A percentile compares a stretch with the other conserved stretches of the same genome.
phyloP scores from a whole-genome alignment of 2,797 vertebrate genomes.

The Tenualosa ilisha region DNA sequence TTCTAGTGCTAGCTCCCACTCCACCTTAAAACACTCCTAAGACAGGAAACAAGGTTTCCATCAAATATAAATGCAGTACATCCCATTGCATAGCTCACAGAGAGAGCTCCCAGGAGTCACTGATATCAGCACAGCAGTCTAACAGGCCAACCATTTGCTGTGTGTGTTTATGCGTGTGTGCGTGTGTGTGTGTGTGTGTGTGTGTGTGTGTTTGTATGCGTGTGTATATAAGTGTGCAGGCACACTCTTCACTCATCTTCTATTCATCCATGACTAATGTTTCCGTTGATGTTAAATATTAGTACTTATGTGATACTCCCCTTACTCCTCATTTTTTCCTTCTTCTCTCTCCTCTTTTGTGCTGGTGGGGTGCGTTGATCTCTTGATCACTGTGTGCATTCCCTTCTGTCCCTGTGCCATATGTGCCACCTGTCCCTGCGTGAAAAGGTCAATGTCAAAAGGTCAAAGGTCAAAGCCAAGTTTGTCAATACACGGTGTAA shows the following conservation, averaged over 20 bases:
- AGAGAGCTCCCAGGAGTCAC: neutral
- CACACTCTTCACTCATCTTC: neutral
- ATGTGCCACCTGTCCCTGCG: conserved; percentile 43
- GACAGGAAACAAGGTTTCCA: neutral
- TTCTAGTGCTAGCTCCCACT: neutral
- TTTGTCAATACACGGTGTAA: conserved; percentile 4
- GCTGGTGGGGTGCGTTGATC: conserved; percentile 29
- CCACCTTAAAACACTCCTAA: neutral
- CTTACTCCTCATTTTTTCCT: conserved; percentile 38
- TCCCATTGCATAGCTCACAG: neutral
- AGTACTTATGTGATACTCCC: conserved; percentile 46
- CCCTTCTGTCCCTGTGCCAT: conserved; percentile 45
- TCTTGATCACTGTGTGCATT: neutral
- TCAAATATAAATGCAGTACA: neutral
- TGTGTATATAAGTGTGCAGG: neutral
- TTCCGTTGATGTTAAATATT: conserved; percentile 41
- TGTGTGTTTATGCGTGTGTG: neutral
- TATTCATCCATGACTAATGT: conserved; percentile 41
- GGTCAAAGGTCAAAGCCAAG: conserved; percentile 21
- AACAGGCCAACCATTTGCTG: neutral
- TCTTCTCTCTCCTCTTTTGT: conserved; percentile 52
- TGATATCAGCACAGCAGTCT: neutral
- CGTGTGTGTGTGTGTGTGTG: neutral
- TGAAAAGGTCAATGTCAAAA: conserved; percentile 39
- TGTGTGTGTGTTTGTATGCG: conserved; percentile 9